These are phyloP conservation scores for Nemopilema nomurai DNA, from an alignment of 30 jellyfish, hydroid and myxozoan genomes.

Conservation along the genomic window DNA sequence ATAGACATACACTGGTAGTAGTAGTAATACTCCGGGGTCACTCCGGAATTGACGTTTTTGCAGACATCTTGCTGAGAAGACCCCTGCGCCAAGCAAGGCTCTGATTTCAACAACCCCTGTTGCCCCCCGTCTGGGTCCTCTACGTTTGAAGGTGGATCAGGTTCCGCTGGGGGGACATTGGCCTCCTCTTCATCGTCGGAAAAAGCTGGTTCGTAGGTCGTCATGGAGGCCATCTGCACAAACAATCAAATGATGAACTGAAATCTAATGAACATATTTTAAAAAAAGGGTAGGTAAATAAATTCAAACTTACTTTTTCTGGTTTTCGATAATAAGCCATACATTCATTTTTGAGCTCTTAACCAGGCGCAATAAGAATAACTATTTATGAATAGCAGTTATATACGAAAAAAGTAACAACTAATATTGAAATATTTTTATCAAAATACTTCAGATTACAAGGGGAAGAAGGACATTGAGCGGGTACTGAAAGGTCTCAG, in stretches of 20 bases:
- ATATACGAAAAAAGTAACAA: too few relatives aligned
- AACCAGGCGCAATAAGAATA: too few relatives aligned
- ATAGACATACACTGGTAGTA: slow-evolving; percentile 73
- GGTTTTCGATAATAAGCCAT: too few relatives aligned
- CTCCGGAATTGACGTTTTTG: neutral
- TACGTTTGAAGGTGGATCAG: neutral
- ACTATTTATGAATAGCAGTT: too few relatives aligned
- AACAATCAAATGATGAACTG: neutral
- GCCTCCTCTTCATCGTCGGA: slow-evolving; percentile 50
- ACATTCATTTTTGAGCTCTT: too few relatives aligned
- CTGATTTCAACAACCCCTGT: neutral
- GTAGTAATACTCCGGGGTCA: slow-evolving; percentile 34
- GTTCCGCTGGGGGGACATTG: neutral
- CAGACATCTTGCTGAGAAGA: neutral
- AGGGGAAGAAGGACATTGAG: too few relatives aligned
- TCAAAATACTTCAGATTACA: too few relatives aligned
- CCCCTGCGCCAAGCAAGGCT: neutral
- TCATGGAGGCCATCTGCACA: slow-evolving; percentile 21
- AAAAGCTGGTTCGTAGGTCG: slow-evolving; percentile 65
- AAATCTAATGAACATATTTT: neutral
- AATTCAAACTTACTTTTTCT: too few relatives aligned
- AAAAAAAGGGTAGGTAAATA: too few relatives aligned
- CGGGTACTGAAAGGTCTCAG: too few relatives aligned
- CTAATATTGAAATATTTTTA: too few relatives aligned
- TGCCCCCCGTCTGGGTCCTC: too few relatives aligned